Evolutionary conservation across 2,113 vertebrate species (phyloP).

Genomic region (Ammodytes dubius): DNA sequence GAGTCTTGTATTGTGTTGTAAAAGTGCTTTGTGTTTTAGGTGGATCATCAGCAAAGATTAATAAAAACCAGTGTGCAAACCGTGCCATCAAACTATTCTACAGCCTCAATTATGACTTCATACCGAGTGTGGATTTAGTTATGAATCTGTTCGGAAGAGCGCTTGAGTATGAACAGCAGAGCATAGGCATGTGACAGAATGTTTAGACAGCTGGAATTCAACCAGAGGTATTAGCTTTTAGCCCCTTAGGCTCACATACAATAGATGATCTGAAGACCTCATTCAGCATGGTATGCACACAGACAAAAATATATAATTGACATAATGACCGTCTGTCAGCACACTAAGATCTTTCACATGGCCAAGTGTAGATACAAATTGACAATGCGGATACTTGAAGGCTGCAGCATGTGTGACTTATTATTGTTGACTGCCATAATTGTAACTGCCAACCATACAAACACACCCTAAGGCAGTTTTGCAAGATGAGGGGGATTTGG

Average conservation of each 20-base stretch:
- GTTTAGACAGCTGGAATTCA: conserved; percentile 68
- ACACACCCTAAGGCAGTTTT: background rate
- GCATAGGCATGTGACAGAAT: conserved; percentile 49
- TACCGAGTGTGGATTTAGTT: background rate
- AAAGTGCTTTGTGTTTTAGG: no score
- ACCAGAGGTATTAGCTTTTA: conserved; percentile 38
- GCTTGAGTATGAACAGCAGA: conserved; percentile 7
- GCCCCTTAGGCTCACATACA: conserved; percentile 10
- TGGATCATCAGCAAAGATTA: no score
- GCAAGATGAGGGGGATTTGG: background rate
- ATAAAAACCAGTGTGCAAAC: no score
- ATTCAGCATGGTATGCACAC: conserved; percentile 28
- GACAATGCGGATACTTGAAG: background rate
- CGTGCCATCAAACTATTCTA: background rate
- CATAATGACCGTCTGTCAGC: conserved; percentile 38
- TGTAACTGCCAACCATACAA: background rate
- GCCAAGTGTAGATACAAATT: background rate
- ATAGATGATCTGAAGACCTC: conserved; percentile 41
- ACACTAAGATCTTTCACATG: conserved; percentile 33
- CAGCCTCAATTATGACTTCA: background rate
- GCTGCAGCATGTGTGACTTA: background rate
- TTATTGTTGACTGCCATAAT: conserved; percentile 2
- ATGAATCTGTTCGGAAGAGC: conserved; percentile 8
- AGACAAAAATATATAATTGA: conserved; percentile 30
- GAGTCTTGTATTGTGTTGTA: no score